Percentiles rank a stretch among this genome's conserved stretches.
These are phyloP conservation scores for Archips crataeganus DNA, from an alignment of 2,888 invertebrate genomes.

Conservation along the genomic window DNA sequence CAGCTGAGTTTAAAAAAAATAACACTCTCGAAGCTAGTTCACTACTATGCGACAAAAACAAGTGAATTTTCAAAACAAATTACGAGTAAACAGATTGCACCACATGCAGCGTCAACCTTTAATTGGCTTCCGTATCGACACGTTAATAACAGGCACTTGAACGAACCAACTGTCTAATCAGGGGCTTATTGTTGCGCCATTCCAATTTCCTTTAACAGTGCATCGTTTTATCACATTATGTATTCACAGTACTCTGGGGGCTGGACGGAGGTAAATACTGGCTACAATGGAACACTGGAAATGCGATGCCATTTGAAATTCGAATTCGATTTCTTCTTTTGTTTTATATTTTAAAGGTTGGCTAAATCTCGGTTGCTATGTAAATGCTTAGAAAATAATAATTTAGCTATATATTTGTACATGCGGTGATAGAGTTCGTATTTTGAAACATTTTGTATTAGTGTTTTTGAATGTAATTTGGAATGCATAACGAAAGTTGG, in stretches of 20 bases:
- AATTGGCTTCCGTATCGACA: constrained; percentile 14
- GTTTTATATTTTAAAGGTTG: background rate
- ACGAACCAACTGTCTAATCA: constrained; percentile 43
- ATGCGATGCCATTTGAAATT: constrained; percentile 2
- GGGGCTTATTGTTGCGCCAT: constrained; percentile 49
- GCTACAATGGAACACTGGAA: constrained; percentile 11
- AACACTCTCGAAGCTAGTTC: too few species aligned
- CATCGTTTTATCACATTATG: constrained; percentile 68
- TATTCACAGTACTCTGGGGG: constrained; percentile 63
- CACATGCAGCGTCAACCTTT: constrained; percentile 13
- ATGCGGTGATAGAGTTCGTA: too few species aligned
- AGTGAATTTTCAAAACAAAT: background rate
- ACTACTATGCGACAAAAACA: background rate
- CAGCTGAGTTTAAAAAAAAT: too few species aligned
- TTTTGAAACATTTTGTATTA: too few species aligned
- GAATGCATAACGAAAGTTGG: too few species aligned
- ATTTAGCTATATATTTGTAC: too few species aligned
- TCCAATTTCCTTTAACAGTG: constrained; percentile 63
- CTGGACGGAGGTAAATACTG: constrained; percentile 19
- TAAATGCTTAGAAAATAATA: background rate
- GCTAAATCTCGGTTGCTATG: background rate
- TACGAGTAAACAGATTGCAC: constrained; percentile 1
- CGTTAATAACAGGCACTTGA: constrained; percentile 29
- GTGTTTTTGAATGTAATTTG: too few species aligned
- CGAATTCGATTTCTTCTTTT: constrained; percentile 6